A percentile compares a stretch with the other conserved stretches of the same genome.
Evolutionary conservation across 2,888 invertebrate species (phyloP).

Genomic region (Synanthedon vespiformis): DNA sequence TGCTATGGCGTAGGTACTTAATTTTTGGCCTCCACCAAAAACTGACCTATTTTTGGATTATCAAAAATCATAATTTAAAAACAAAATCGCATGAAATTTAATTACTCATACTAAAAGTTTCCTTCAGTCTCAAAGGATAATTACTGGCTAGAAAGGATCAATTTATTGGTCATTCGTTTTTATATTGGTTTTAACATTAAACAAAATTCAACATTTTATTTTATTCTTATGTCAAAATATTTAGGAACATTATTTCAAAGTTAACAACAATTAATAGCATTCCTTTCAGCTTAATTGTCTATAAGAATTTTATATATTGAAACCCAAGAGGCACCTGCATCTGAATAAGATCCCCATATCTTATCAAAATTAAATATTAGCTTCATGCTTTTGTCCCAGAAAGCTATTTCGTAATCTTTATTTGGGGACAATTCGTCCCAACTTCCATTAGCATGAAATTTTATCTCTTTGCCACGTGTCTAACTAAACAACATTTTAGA

Average conservation of each 20-base stretch:
- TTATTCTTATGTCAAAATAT: background rate
- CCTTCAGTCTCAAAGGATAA: too few species aligned
- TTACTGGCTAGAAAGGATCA: too few species aligned
- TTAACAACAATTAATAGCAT: background rate
- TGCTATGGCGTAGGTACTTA: too few species aligned
- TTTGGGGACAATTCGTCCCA: constrained; percentile 24
- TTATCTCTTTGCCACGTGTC: constrained; percentile 47
- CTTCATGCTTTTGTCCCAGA: constrained; percentile 24
- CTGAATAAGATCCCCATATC: constrained; percentile 9
- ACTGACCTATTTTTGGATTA: too few species aligned
- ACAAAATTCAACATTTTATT: too few species aligned
- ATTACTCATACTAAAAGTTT: too few species aligned
- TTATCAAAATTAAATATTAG: constrained; percentile 33
- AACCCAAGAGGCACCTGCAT: constrained; percentile 7
- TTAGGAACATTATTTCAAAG: background rate
- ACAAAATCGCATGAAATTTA: too few species aligned
- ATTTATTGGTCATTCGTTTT: too few species aligned
- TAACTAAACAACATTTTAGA: constrained; percentile 19
- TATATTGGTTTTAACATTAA: too few species aligned
- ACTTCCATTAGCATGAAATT: constrained; percentile 39
- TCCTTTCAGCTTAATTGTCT: constrained; percentile 2
- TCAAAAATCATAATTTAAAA: too few species aligned
- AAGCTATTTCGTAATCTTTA: constrained; percentile 36
- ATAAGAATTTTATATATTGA: constrained; percentile 1
- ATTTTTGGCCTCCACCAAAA: too few species aligned